Percentiles rank a stretch among this genome's conserved stretches.
These are phyloP conservation scores for Sesia bembeciformis DNA, from an alignment of 2,888 invertebrate genomes.

Conservation along the genomic window DNA sequence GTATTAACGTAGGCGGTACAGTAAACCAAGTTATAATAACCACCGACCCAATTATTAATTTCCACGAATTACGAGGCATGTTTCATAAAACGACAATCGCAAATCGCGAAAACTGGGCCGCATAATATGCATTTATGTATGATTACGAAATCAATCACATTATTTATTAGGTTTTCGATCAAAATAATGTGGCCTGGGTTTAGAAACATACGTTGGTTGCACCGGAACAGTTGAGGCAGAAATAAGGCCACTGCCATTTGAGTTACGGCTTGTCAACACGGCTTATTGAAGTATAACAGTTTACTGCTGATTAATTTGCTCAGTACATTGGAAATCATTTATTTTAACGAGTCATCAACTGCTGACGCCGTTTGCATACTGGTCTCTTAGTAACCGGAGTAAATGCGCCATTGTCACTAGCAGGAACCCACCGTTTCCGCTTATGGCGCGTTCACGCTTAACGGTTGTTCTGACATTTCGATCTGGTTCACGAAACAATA, in stretches of 20 bases:
- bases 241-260: background rate
- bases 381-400: background rate
- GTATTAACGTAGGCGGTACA: slow-evolving; percentile 3
- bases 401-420: background rate
- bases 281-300: no score
- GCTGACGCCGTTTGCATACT: no score
- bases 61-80: slow-evolving; percentile 22
- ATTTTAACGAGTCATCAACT: background rate
- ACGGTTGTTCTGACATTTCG: slow-evolving; percentile 55
- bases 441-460: slow-evolving; percentile 52
- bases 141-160: slow-evolving; percentile 20
- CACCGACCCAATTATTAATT: slow-evolving; percentile 24
- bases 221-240: background rate
- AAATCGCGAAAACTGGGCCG: slow-evolving; percentile 19
- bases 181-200: slow-evolving; percentile 2
- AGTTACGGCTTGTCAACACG: background rate
- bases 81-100: slow-evolving; percentile 25
- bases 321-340: background rate
- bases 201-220: slow-evolving; percentile 1
- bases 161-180: slow-evolving; percentile 16
- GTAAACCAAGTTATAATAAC: background rate
- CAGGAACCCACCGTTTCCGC: slow-evolving; percentile 29
- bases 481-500: slow-evolving; percentile 66
- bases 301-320: background rate
- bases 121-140: slow-evolving; percentile 9